Conservation (phyloP, 2,797 vertebrate genomes). For the Taenioides sp. region DNA sequence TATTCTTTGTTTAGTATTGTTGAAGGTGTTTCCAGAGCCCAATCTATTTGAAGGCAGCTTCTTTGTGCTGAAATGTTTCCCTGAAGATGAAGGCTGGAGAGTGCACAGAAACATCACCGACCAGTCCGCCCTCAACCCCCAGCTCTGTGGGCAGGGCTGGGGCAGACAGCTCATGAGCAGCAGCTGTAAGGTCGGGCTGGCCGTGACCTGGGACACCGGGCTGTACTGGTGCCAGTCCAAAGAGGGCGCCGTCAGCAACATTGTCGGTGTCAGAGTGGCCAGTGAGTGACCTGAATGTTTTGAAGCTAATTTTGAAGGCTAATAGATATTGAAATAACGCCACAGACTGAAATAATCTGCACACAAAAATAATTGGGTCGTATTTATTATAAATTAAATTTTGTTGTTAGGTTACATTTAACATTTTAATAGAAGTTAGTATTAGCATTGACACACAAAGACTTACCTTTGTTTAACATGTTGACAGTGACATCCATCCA, state of each 20-base stretch:
- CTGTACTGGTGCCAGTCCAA: constrained; percentile 59
- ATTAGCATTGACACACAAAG: too few species aligned
- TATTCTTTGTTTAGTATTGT: neutral
- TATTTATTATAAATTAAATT: too few species aligned
- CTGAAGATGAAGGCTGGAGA: neutral
- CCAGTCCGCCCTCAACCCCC: fast-evolving
- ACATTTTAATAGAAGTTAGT: too few species aligned
- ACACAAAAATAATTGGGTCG: too few species aligned
- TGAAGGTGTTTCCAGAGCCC: neutral
- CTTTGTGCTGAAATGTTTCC: neutral
- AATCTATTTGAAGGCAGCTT: neutral
- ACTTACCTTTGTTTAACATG: too few species aligned
- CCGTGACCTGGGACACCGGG: neutral
- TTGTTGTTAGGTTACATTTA: too few species aligned
- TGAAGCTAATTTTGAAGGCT: too few species aligned
- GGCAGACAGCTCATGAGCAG: neutral
- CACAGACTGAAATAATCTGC: too few species aligned
- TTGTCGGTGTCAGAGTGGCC: constrained; percentile 35
- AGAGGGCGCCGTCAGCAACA: constrained; percentile 29
- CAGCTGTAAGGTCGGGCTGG: neutral
- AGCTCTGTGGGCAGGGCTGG: neutral
- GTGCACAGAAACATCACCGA: neutral
- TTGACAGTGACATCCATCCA: too few species aligned
- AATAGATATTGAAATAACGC: too few species aligned
- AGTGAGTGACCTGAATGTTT: constrained; percentile 17